A percentile compares a stretch with the other conserved stretches of the same genome.
phyloP scores from a whole-genome alignment of 2,797 vertebrate species.

The Chelon auratus region DNA sequence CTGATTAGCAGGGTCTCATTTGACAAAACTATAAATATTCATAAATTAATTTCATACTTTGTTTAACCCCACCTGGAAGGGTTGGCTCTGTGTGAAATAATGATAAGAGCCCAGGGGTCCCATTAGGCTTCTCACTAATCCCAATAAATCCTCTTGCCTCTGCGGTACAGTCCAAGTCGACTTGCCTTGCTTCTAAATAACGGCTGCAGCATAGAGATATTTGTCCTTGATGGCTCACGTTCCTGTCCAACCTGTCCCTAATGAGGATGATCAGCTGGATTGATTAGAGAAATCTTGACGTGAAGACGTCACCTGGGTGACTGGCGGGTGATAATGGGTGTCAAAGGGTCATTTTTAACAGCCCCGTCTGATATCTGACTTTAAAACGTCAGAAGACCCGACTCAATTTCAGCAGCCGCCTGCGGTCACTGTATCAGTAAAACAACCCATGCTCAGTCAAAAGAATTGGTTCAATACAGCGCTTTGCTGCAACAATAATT shows the following conservation, averaged over 20 bases:
- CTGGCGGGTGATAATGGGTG: conserved; percentile 27
- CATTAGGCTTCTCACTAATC: conserved; percentile 67
- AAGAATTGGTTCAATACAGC: background rate
- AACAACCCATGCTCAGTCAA: conserved; percentile 1
- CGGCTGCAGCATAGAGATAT: conserved; percentile 35
- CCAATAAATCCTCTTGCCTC: conserved; percentile 61
- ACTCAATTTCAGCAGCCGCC: background rate
- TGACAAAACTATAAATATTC: conserved; percentile 61
- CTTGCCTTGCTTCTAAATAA: conserved; percentile 52
- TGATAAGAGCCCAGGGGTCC: conserved; percentile 59
- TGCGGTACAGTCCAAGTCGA: conserved; percentile 33
- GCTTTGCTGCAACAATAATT: conserved; percentile 32
- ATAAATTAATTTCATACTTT: conserved; percentile 69
- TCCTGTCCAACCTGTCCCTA: conserved; percentile 49
- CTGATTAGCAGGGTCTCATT: conserved; percentile 54
- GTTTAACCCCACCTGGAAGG: conserved; percentile 63
- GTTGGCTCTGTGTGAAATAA: conserved; percentile 62
- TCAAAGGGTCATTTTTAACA: conserved; percentile 25
- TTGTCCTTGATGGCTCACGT: conserved; percentile 43
- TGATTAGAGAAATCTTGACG: conserved; percentile 33
- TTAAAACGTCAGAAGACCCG: conserved; percentile 10
- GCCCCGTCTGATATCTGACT: conserved; percentile 14
- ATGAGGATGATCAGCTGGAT: conserved; percentile 37
- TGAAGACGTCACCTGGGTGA: conserved; percentile 11
- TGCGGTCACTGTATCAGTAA: background rate